Percentiles rank a stretch among this genome's conserved stretches.
These are phyloP conservation scores for Pocillopora verrucosa DNA, from an alignment of 64 coral and sea anemone species.

Conservation along the genomic window DNA sequence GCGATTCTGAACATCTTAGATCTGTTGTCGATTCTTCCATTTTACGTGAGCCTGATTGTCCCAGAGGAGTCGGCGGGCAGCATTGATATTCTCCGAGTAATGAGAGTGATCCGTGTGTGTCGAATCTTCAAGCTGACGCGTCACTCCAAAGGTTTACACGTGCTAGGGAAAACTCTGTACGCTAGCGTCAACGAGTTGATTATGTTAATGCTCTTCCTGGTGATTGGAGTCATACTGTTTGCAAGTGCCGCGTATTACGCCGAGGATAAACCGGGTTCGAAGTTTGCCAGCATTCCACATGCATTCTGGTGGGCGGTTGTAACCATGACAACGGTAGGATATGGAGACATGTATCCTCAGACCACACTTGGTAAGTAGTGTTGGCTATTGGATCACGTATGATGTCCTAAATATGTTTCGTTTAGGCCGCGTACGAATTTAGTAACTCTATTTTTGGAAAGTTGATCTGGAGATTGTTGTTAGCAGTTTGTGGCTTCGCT, in stretches of 20 bases:
- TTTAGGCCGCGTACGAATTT: neutral
- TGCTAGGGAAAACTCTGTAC: slow-evolving; percentile 78
- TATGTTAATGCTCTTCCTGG: slow-evolving; percentile 84
- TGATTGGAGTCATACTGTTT: slow-evolving; percentile 89
- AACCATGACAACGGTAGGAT: slow-evolving; percentile 94
- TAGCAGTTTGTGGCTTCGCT: too few species aligned
- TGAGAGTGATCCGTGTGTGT: slow-evolving; percentile 83
- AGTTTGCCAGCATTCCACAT: slow-evolving; percentile 72
- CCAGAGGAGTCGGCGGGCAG: slow-evolving; percentile 36
- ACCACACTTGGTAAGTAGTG: slow-evolving; percentile 57
- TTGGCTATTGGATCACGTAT: neutral
- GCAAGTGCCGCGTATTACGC: slow-evolving; percentile 91
- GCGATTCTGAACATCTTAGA: slow-evolving; percentile 81
- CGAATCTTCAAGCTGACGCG: slow-evolving; percentile 87
- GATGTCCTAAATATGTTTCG: neutral
- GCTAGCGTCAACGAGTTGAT: slow-evolving; percentile 86
- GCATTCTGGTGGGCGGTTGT: slow-evolving; percentile 96
- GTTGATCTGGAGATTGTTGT: too few species aligned
- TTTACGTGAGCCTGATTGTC: slow-evolving; percentile 65
- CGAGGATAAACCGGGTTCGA: slow-evolving; percentile 20
- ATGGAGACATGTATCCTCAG: slow-evolving; percentile 70
- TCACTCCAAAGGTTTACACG: slow-evolving; percentile 86
- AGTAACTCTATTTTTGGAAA: too few species aligned
- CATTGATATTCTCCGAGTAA: slow-evolving; percentile 76
- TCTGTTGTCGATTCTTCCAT: slow-evolving; percentile 79